Base-by-base conservation (phyloP, 35 echinoderm and acorn worm species). In the Ophiothrix spiculata region DNA sequence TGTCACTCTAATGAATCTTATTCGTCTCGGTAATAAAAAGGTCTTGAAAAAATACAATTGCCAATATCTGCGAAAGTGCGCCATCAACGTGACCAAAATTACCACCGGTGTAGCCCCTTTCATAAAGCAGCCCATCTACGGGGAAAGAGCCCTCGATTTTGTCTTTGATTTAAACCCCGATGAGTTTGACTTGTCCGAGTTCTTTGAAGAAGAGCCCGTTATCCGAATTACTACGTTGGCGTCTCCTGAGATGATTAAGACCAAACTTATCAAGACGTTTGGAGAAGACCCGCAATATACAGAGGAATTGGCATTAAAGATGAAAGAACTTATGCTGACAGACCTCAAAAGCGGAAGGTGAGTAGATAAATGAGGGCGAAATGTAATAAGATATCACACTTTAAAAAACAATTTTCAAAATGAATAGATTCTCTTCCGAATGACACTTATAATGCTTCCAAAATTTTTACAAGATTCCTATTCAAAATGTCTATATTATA, bases 61-160 rank as follows among this genome's bases (percentile, higher is more conserved):
- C 32, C 34, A 56, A 28, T 89, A 89, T 33, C 87, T 89, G 23
- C 21, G 88, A 34, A 31, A 83, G 45, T 78, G 79, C 77, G 87
- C 87, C 35, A 89, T 89, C 87, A 89, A 89, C 31, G 88, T 90
- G 39, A 90, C 82, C 17, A 41, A 60, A 39, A 74, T 84, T n/a
- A 46, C 81, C 45, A 90, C 88, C 32, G 79, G 88, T 3, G 21
- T 16, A 40, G 79, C 85, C 16, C 88, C 88, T 14, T 23, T 73
- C 28, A 35, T 40, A 33, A 88, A 88, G 86, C 77, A 81, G 32
- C 86, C 86, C 23, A 60, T 89, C 79, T 88, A 82, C 46, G 42
- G 80, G 12, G 40, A 78, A 45, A 64, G 79, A 83, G 56, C 41
- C 56, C 21, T 74, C 37, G 46, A 79, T 36, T 33, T 88, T 29